Evolutionary conservation across 2,888 invertebrate species (phyloP), one percentile per base, ranked within the genome.

Genomic region (Drosophila formosana): DNA sequence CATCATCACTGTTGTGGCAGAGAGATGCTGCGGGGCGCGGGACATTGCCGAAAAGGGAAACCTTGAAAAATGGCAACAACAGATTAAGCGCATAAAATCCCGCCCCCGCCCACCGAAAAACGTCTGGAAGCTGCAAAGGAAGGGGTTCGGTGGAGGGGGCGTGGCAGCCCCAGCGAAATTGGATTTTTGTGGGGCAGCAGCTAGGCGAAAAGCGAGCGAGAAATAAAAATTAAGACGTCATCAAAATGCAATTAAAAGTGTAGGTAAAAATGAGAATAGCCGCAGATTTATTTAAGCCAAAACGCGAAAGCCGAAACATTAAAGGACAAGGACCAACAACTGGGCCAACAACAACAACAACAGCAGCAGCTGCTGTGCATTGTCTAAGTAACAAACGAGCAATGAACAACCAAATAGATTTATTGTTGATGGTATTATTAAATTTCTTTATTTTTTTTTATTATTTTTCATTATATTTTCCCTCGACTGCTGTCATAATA

Each of bases 401-500:
- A 39, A 13, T n/a, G 52, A 18, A 18, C 53, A 77, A 74, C 67
- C 86, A 88, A 88, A 89, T 88, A 80, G 82, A 88, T 89, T 89
- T 84, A 89, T 88, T 89, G 87, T 89, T 88, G 78, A 82, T 86
- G 89, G 89, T 87, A 88, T 88, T 88, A 88, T 86, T 88, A 89
- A 84, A 86, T 86, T 88, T 78, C 68, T 73, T 69, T 60, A 66
- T 41, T 67, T 67, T 72, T 66, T 67, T 72, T 71, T 47, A 63
- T 50, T 57, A 30, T 37, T 78, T 69, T 66, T 78, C 41, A 46
- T 57, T 57, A 57, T 37, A 47, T 57, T 57, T 57, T 37, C 66
- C 70, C 18, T 25, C 3, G 32, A 8, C 52, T 49, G 41, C 57
- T 53, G 53, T 53, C 46, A 57, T 57, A 57, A 47, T 57, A 83